phyloP scores from a whole-genome alignment of 2,797 vertebrate genomes.

The Avahi laniger region DNA sequence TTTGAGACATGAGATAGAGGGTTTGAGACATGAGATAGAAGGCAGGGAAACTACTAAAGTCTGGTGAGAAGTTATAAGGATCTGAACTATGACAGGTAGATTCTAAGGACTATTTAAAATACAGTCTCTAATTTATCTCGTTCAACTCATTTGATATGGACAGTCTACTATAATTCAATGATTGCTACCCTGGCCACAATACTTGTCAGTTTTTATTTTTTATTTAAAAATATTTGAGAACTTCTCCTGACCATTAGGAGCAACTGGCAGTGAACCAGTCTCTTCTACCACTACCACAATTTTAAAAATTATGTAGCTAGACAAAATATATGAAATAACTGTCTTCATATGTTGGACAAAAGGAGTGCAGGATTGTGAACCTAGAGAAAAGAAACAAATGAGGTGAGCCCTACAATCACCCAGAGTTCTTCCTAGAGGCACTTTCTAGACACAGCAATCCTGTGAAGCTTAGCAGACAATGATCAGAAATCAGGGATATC shows the following conservation, averaged over 20 bases:
- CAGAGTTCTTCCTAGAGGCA: not conserved
- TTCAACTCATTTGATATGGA: not conserved
- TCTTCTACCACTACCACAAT: not conserved
- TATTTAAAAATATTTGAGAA: not conserved
- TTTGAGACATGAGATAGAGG: not conserved
- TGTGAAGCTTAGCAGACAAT: not conserved
- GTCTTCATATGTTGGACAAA: not conserved
- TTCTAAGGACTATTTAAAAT: not conserved
- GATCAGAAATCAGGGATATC: not conserved
- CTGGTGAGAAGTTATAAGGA: not conserved
- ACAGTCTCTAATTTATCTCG: not conserved
- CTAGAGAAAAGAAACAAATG: not conserved
- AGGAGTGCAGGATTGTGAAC: not conserved
- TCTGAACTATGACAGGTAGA: not conserved
- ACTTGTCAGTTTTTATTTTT: not conserved
- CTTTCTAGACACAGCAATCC: not conserved
- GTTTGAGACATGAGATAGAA: not conserved
- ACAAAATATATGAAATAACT: not conserved
- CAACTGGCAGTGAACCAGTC: not conserved
- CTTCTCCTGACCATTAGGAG: not conserved
- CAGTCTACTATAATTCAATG: not conserved
- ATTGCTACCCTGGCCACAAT: not conserved
- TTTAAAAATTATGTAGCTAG: not conserved
- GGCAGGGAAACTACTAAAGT: not conserved
- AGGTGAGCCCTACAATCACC: not conserved